Evolutionary conservation across 2,797 vertebrate species (phyloP).

Genomic region (Pipistrellus pipistrellus): DNA sequence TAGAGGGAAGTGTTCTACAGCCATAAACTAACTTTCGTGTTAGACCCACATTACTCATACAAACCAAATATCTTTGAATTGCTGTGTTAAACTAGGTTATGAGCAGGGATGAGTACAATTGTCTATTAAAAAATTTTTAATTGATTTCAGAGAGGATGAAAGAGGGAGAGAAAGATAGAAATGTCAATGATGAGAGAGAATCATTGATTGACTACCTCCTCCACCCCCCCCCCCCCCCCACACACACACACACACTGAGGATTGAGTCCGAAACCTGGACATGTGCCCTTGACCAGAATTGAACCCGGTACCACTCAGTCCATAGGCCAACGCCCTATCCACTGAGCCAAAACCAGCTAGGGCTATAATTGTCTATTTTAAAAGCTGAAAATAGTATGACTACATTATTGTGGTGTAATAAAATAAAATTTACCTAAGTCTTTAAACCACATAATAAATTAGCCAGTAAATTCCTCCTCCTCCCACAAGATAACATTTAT

Average conservation of each 20-base stretch:
- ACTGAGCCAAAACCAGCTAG: too few species aligned
- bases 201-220: too few species aligned
- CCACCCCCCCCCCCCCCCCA: too few species aligned
- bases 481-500: slow-evolving; percentile 58
- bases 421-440: slow-evolving; percentile 69
- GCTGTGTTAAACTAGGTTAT: slow-evolving; percentile 61
- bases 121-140: background rate
- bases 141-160: too few species aligned
- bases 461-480: slow-evolving; percentile 11
- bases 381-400: slow-evolving; percentile 61
- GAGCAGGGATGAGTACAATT: slow-evolving; percentile 23
- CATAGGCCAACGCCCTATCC: too few species aligned
- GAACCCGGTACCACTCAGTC: too few species aligned
- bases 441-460: slow-evolving; percentile 63
- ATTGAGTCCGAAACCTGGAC: too few species aligned
- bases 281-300: too few species aligned
- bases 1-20: slow-evolving; percentile 38
- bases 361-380: slow-evolving; percentile 34
- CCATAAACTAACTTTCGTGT: slow-evolving; percentile 25
- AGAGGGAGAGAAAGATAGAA: too few species aligned
- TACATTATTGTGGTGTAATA: slow-evolving; percentile 69
- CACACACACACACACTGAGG: too few species aligned
- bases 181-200: too few species aligned
- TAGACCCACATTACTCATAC: background rate
- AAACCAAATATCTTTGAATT: slow-evolving; percentile 52